Percentiles rank a stretch among this genome's conserved stretches.
Conservation (phyloP, 2,888 invertebrate species). For the Drosophila parthenogenetica region DNA sequence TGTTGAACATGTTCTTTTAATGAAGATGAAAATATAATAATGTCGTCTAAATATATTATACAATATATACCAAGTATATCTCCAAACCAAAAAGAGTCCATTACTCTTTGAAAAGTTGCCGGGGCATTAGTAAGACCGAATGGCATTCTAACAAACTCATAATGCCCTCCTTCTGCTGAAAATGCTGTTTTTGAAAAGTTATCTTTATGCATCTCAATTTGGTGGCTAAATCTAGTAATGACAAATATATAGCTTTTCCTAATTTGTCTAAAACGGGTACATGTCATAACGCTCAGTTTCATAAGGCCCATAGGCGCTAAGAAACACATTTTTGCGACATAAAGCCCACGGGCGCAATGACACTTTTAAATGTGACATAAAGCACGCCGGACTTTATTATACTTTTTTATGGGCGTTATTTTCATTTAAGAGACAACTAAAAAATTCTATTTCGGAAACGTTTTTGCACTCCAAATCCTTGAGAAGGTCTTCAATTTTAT, state of each 20-base stretch:
- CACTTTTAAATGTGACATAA: too few species aligned
- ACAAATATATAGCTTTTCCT: neutral
- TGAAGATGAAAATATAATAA: neutral
- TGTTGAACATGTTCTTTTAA: slow-evolving; percentile 1
- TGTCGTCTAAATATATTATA: neutral
- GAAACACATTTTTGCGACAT: too few species aligned
- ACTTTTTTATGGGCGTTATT: too few species aligned
- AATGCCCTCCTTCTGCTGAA: neutral
- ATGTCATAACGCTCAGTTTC: too few species aligned
- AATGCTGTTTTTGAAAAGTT: neutral
- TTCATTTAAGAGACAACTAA: too few species aligned
- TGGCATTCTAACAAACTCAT: neutral
- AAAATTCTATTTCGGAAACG: too few species aligned
- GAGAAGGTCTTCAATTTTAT: too few species aligned
- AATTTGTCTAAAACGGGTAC: neutral
- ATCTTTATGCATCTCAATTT: neutral
- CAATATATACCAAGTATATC: neutral
- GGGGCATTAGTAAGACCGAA: neutral
- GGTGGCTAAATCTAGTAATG: neutral
- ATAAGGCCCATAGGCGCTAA: too few species aligned
- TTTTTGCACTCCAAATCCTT: too few species aligned
- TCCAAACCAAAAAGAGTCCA: neutral
- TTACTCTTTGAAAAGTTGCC: neutral
- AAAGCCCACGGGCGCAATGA: too few species aligned
- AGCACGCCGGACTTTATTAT: too few species aligned